These are phyloP conservation scores for Lordiphosa fenestrarum DNA, from an alignment of 2,888 invertebrate genomes.

Conservation along the genomic window DNA sequence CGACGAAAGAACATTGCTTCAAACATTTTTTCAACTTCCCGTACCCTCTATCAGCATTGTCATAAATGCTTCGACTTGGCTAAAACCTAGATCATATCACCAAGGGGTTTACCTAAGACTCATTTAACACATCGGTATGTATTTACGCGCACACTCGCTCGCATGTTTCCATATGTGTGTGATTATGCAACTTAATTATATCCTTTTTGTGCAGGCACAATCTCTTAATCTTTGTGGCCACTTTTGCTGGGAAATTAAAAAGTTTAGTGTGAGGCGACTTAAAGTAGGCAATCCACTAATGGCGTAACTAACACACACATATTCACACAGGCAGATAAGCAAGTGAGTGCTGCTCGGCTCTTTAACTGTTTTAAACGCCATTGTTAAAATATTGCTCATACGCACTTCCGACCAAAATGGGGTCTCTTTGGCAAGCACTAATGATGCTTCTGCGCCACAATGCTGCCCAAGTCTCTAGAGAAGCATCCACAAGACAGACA, in stretches of 20 bases:
- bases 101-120: constrained; percentile 30
- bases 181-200: constrained; percentile 55
- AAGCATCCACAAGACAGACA: constrained; percentile 12
- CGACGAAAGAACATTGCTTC: no score
- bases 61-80: constrained; percentile 31
- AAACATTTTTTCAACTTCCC: background rate
- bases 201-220: constrained; percentile 37
- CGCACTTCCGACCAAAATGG: constrained; percentile 72
- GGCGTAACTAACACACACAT: constrained; percentile 53
- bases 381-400: constrained; percentile 78
- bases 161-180: constrained; percentile 5
- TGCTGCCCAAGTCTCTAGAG: constrained; percentile 45
- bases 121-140: constrained; percentile 28
- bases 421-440: constrained; percentile 66
- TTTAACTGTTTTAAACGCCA: constrained; percentile 78
- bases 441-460: constrained; percentile 56
- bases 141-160: background rate
- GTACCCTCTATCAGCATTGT: constrained; percentile 13
- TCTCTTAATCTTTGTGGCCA: constrained; percentile 48
- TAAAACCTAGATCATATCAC: constrained; percentile 36
- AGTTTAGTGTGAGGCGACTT: constrained; percentile 54
- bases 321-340: constrained; percentile 9
- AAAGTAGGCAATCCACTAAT: constrained; percentile 57
- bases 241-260: constrained; percentile 55
- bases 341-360: constrained; percentile 45